These are phyloP conservation scores for Pocillopora meandrina DNA, from an alignment of 92 coral and sea anemone genomes.

Conservation along the genomic window DNA sequence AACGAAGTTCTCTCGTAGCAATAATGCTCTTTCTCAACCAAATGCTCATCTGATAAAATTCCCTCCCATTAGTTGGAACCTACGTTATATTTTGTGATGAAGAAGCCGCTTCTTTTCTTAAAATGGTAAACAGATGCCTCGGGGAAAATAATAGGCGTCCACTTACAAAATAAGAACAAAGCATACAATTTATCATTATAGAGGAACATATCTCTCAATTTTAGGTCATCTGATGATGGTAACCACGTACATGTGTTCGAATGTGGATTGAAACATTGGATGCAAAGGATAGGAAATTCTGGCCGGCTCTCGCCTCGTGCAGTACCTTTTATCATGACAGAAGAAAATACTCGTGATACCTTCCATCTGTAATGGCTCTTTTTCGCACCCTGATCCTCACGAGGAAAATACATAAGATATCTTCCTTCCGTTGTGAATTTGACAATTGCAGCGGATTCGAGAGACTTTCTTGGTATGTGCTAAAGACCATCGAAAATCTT, in stretches of 20 bases:
- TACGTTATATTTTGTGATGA: neutral
- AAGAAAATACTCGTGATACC: neutral
- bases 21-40: conserved; percentile 4
- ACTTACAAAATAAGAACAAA: neutral
- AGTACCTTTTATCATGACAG: neutral
- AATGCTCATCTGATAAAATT: neutral
- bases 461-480: neutral
- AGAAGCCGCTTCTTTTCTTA: neutral
- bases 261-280: neutral
- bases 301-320: neutral
- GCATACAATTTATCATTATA: neutral
- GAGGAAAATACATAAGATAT: neutral
- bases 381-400: neutral
- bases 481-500: neutral
- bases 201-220: neutral
- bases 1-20: neutral
- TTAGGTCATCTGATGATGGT: neutral
- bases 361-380: too few relatives aligned
- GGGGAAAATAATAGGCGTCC: too few relatives aligned
- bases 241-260: neutral
- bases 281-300: neutral
- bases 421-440: neutral
- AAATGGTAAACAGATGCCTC: neutral
- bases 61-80: neutral
- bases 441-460: neutral